These are phyloP conservation scores for Sabatieria punctata DNA, from an alignment of 2,888 invertebrate genomes.

Conservation along the genomic window DNA sequence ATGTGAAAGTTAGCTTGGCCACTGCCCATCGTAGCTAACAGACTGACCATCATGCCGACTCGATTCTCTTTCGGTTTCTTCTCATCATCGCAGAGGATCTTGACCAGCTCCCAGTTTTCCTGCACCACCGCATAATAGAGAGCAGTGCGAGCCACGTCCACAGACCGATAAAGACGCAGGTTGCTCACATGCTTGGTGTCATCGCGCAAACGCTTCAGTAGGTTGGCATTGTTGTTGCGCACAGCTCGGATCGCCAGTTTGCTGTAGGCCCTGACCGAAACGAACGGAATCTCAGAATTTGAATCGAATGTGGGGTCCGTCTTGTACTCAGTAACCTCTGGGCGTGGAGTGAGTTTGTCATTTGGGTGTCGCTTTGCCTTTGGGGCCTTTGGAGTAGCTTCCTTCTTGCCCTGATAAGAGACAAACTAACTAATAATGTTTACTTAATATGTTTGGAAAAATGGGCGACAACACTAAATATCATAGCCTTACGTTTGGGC, in stretches of 20 bases:
- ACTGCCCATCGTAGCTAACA: conserved; percentile 24
- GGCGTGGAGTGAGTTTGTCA: conserved; percentile 30
- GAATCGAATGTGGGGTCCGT: conserved; percentile 36
- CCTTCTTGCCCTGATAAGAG: too few relatives aligned
- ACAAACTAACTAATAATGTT: too few relatives aligned
- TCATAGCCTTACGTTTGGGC: too few relatives aligned
- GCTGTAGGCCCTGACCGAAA: conserved; percentile 34
- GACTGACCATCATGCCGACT: conserved; percentile 16
- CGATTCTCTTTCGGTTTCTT: conserved; percentile 14
- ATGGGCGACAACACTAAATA: too few relatives aligned
- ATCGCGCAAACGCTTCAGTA: conserved; percentile 31
- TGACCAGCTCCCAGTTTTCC: conserved; percentile 29
- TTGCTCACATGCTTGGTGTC: conserved; percentile 29
- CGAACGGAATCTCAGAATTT: conserved; percentile 34
- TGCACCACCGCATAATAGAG: conserved; percentile 29
- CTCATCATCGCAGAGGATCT: conserved; percentile 19
- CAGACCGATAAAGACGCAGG: conserved; percentile 16
- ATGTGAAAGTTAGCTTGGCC: conserved; percentile 29
- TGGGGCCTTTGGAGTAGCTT: too few relatives aligned
- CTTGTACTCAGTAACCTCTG: conserved; percentile 31
- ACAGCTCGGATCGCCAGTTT: conserved; percentile 38
- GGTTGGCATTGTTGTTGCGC: conserved; percentile 31
- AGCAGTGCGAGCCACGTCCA: conserved; percentile 17
- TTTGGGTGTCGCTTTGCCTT: background rate
- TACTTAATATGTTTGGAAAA: too few relatives aligned